phyloP scores from a whole-genome alignment of 64 coral and sea anemone genomes.

The Dendronephthya gigantea region DNA sequence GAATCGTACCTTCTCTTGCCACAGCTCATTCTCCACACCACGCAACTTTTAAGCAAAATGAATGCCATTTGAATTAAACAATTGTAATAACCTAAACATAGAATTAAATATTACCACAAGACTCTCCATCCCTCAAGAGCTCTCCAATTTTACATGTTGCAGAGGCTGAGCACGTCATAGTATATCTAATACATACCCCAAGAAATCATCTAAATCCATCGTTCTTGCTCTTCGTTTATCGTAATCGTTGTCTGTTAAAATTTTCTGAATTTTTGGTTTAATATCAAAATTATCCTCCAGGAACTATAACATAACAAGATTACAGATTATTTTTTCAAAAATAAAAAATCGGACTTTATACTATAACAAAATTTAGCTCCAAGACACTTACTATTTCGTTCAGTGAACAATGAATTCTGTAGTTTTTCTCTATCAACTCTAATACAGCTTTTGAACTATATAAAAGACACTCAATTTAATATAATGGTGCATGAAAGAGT shows the following conservation, averaged over 20 bases:
- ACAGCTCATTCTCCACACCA: neutral
- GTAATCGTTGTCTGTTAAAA: slow-evolving; percentile 61
- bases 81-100: no score
- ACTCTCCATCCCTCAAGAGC: no score
- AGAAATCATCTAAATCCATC: slow-evolving; percentile 95
- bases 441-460: slow-evolving; percentile 61
- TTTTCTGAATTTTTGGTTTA: slow-evolving; percentile 64
- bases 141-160: no score
- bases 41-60: slow-evolving; percentile 40
- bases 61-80: slow-evolving; percentile 57
- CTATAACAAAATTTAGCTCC: neutral
- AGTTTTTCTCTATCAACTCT: slow-evolving; percentile 95
- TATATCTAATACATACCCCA: slow-evolving; percentile 54
- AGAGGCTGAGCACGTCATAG: no score
- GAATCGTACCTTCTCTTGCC: neutral
- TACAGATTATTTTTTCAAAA: no score
- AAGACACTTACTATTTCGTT: slow-evolving; percentile 77
- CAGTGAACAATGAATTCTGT: slow-evolving; percentile 95
- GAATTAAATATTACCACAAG: no score
- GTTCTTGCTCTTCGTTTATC: slow-evolving; percentile 82
- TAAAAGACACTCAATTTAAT: slow-evolving; percentile 17
- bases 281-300: slow-evolving; percentile 80
- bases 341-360: no score
- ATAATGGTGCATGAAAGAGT: no score
- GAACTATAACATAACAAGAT: slow-evolving; percentile 62